Evolutionary conservation across 1,140 invertebrate genomes (phyloP).

Genomic region (Papilio dardanus): DNA sequence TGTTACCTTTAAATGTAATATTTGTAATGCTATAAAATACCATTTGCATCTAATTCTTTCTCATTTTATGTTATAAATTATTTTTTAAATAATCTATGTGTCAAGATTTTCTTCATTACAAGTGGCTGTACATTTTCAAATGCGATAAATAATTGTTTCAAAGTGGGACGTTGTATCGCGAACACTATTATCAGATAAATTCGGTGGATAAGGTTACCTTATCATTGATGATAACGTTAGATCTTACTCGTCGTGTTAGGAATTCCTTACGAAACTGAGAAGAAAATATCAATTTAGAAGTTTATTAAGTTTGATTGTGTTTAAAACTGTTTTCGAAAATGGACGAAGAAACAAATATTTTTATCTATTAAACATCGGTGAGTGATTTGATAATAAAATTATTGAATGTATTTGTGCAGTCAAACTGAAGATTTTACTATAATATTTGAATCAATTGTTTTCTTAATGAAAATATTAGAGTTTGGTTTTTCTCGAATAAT

Average conservation of each 20-base stretch:
- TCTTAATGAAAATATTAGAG: not conserved
- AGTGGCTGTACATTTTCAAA: conserved; percentile 1
- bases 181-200: conserved; percentile 59
- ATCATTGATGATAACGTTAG: conserved; percentile 63
- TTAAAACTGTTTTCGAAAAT: not conserved
- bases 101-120: not conserved
- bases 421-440: conserved; percentile 9
- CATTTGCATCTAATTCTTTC: not conserved
- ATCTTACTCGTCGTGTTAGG: conserved; percentile 45
- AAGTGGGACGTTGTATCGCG: conserved; percentile 35
- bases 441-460: conserved; percentile 22
- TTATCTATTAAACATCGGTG: conserved; percentile 9
- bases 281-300: not conserved
- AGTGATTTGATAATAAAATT: conserved; percentile 12
- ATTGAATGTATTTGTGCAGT: not conserved
- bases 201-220: conserved; percentile 60
- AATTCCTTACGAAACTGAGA: conserved; percentile 8
- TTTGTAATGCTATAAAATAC: no score
- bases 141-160: conserved; percentile 32
- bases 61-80: not conserved
- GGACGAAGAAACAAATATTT: not conserved
- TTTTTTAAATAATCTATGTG: not conserved
- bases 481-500: conserved; percentile 15
- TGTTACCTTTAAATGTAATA: not conserved
- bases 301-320: not conserved